Conservation (phyloP, 1,140 invertebrate genomes). For the Dermatophagoides farinae region DNA sequence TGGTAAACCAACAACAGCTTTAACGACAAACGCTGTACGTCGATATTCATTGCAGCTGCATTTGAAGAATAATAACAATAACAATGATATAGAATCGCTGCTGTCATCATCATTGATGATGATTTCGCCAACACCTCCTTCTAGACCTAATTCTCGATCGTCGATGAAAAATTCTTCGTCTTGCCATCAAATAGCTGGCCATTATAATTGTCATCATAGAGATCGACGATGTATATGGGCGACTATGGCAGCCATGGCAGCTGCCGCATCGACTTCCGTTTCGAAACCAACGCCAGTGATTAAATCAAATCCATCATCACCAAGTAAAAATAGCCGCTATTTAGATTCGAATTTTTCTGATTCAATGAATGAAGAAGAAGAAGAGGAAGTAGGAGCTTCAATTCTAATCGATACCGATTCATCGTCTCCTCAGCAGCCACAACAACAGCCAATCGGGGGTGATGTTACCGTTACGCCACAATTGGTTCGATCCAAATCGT, state of each 20-base stretch:
- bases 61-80: too few species aligned
- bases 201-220: background rate
- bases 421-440: too few species aligned
- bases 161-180: too few species aligned
- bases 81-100: too few species aligned
- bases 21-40: background rate
- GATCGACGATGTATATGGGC: background rate
- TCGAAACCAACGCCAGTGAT: background rate
- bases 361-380: background rate
- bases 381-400: background rate
- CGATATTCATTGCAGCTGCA: background rate
- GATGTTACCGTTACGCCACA: background rate
- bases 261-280: too few species aligned
- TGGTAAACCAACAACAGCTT: background rate
- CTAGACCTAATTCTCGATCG: too few species aligned
- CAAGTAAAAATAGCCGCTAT: background rate
- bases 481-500: background rate
- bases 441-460: background rate
- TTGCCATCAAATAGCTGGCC: too few species aligned
- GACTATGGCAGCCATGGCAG: background rate
- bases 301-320: slow-evolving; percentile 4
- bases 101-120: too few species aligned
- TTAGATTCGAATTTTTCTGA: background rate
- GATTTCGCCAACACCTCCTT: too few species aligned
- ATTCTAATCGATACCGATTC: too few species aligned